These are phyloP conservation scores for Hybognathus amarus DNA, from an alignment of 2,797 vertebrate species.

Conservation along the genomic window DNA sequence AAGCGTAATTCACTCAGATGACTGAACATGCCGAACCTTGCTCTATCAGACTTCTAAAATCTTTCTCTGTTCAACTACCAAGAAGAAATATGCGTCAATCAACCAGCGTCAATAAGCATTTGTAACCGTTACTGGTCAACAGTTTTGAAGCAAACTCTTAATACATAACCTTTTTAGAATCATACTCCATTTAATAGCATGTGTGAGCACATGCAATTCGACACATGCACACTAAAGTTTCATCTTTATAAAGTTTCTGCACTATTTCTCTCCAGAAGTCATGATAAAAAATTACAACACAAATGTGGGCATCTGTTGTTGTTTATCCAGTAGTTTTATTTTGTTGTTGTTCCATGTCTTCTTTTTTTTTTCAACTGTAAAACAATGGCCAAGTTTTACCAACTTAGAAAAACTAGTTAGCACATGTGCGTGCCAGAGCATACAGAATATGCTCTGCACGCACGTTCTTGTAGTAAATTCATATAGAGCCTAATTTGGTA, in stretches of 20 bases:
- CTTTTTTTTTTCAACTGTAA: neutral
- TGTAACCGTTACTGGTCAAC: neutral
- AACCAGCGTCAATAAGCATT: conserved; percentile 62
- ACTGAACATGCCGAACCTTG: conserved; percentile 35
- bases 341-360: neutral
- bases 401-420: neutral
- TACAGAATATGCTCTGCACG: no score
- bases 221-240: neutral
- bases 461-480: no score
- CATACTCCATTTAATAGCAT: neutral
- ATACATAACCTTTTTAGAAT: neutral
- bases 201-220: neutral
- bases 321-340: neutral
- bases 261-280: neutral
- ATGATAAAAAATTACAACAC: neutral
- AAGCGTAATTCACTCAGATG: conserved; percentile 30
- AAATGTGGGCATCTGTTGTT: neutral
- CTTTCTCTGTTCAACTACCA: neutral
- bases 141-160: no score
- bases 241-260: neutral
- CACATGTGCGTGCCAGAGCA: neutral
- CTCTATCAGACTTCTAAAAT: conserved; percentile 1
- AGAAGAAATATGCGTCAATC: neutral
- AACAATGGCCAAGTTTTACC: neutral
- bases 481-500: no score